These are phyloP conservation scores for Thumatha senex DNA, from an alignment of 2,888 invertebrate genomes.

Conservation along the genomic window DNA sequence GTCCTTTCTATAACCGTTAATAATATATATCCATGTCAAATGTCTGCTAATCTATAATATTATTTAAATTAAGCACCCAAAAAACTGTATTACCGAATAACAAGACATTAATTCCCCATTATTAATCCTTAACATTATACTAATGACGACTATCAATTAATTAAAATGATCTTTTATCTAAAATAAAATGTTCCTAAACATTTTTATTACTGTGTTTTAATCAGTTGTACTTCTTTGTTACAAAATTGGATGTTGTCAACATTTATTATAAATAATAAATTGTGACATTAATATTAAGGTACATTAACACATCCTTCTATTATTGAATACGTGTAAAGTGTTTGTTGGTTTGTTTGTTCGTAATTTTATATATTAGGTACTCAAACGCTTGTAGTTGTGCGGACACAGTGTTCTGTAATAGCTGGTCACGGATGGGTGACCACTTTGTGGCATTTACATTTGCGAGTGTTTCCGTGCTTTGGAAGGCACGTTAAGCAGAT, in stretches of 20 bases:
- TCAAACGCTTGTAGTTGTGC: too few relatives aligned
- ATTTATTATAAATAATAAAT: background rate
- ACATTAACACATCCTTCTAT: background rate
- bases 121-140: slow-evolving; percentile 1
- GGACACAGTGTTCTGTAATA: too few relatives aligned
- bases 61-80: background rate
- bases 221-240: background rate
- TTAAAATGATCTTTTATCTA: background rate
- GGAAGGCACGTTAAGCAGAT: too few relatives aligned
- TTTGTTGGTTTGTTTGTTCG: background rate
- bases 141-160: slow-evolving; percentile 9
- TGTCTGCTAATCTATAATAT: background rate
- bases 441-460: too few relatives aligned
- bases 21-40: too few relatives aligned
- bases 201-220: slow-evolving; percentile 2
- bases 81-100: background rate
- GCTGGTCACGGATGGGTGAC: too few relatives aligned
- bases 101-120: background rate
- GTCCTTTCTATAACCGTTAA: too few relatives aligned
- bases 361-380: too few relatives aligned
- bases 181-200: slow-evolving; percentile 9
- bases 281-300: background rate
- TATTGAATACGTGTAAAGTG: background rate
- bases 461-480: too few relatives aligned
- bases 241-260: background rate